Evolutionary conservation across 2,888 invertebrate genomes (phyloP).

Genomic region (Pachycephus smyrnensis): DNA sequence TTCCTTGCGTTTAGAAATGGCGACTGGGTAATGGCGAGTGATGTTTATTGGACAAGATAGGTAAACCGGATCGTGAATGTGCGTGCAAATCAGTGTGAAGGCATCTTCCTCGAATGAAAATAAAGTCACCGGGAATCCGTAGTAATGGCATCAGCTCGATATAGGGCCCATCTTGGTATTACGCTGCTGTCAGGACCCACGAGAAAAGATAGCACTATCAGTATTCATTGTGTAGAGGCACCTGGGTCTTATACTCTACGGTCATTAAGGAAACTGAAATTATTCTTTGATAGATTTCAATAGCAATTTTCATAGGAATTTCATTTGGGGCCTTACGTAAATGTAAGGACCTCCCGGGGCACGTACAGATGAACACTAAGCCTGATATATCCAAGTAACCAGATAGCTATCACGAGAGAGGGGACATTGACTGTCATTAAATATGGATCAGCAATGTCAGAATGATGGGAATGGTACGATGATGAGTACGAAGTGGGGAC

Average conservation of each 20-base stretch:
- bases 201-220: not conserved
- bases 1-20: not conserved
- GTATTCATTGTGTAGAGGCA: not conserved
- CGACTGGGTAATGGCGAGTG: conserved; percentile 34
- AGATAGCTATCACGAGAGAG: not conserved
- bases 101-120: conserved; percentile 60
- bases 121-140: conserved; percentile 36
- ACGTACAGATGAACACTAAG: not conserved
- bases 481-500: not conserved
- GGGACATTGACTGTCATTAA: conserved; percentile 28
- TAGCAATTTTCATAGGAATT: not conserved
- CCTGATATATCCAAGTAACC: not conserved
- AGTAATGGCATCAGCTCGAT: conserved; percentile 12
- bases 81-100: conserved; percentile 43
- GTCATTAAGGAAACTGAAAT: not conserved
- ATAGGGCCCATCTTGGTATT: not conserved
- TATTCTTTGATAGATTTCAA: not conserved
- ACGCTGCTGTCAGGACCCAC: conserved; percentile 10
- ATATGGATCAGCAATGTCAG: conserved; percentile 30
- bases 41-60: conserved; percentile 64
- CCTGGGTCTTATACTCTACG: not conserved
- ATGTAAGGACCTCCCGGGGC: not conserved
- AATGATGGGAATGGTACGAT: not conserved
- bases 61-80: conserved; percentile 60
- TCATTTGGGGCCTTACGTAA: not conserved